Percentiles rank a stretch among this genome's conserved stretches.
Conservation (phyloP, 2,888 invertebrate genomes). For the Eupithecia subumbrata region DNA sequence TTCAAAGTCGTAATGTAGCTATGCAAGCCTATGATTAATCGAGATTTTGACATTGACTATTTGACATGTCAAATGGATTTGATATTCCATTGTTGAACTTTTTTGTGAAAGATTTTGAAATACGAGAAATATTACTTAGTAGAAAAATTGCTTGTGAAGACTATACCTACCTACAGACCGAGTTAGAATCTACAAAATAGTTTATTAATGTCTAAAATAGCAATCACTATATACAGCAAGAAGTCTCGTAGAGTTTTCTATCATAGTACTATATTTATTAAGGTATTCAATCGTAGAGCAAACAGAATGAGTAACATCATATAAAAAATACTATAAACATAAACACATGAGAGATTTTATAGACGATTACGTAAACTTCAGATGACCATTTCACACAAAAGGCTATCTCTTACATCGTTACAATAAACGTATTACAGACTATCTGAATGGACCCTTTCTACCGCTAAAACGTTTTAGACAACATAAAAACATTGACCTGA, state of each 20-base stretch:
- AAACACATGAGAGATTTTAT: conserved; percentile 15
- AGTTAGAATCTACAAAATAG: background rate
- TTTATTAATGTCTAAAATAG: background rate
- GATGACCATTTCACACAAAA: conserved; percentile 53
- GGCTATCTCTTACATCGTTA: conserved; percentile 64
- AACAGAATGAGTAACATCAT: background rate
- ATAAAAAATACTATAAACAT: too few species aligned
- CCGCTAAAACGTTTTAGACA: conserved; percentile 73
- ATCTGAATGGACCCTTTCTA: conserved; percentile 71
- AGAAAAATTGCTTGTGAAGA: background rate
- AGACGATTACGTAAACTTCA: conserved; percentile 49
- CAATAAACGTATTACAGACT: conserved; percentile 64
- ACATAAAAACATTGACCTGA: conserved; percentile 59
- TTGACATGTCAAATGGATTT: conserved; percentile 8
- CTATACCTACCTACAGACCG: background rate
- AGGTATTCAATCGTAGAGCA: background rate
- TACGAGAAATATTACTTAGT: background rate
- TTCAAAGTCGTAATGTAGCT: conserved; percentile 5
- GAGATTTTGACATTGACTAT: conserved; percentile 8
- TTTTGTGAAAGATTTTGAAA: background rate
- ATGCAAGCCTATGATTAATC: conserved; percentile 7
- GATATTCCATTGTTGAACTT: background rate
- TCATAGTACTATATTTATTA: background rate
- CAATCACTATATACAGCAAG: too few species aligned
- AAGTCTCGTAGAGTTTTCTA: background rate